These are phyloP conservation scores for Mesorhabditis spiculigera DNA, from an alignment of 2,888 invertebrate genomes.

Conservation along the genomic window DNA sequence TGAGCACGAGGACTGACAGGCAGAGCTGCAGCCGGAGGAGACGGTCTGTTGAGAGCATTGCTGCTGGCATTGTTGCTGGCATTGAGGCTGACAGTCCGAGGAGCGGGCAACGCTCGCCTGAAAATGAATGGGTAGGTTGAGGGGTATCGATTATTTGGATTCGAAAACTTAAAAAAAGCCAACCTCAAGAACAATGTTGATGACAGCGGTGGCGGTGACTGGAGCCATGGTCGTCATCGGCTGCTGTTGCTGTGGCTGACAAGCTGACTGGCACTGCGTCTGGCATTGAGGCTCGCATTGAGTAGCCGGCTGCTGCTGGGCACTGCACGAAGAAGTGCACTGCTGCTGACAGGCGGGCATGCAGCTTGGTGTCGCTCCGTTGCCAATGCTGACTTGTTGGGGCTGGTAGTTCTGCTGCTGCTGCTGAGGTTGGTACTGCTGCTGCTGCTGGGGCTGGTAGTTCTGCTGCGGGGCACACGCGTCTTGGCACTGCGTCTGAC, in stretches of 20 bases:
- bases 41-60: conserved; percentile 13
- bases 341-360: conserved; percentile 5
- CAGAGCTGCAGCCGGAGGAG: conserved; percentile 9
- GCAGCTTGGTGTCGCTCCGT: neutral
- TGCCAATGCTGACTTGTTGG: neutral
- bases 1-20: conserved; percentile 10
- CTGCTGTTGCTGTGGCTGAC: neutral
- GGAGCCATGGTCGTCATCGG: neutral
- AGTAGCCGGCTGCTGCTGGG: neutral
- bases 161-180: neutral
- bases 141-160: neutral
- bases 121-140: neutral
- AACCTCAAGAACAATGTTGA: conserved; percentile 8
- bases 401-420: neutral
- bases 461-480: neutral
- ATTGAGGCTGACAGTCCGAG: conserved; percentile 6
- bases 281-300: neutral
- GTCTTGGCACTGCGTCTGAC: neutral
- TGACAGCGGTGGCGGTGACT: neutral
- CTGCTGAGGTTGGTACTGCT: neutral
- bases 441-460: neutral
- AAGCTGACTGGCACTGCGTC: neutral
- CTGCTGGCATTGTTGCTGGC: conserved; percentile 13
- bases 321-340: neutral
- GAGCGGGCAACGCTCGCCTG: neutral